Evolutionary conservation across 2,888 invertebrate genomes (phyloP), one percentile per base, ranked within the genome.

Genomic region (Neuroscelio doddi): DNA sequence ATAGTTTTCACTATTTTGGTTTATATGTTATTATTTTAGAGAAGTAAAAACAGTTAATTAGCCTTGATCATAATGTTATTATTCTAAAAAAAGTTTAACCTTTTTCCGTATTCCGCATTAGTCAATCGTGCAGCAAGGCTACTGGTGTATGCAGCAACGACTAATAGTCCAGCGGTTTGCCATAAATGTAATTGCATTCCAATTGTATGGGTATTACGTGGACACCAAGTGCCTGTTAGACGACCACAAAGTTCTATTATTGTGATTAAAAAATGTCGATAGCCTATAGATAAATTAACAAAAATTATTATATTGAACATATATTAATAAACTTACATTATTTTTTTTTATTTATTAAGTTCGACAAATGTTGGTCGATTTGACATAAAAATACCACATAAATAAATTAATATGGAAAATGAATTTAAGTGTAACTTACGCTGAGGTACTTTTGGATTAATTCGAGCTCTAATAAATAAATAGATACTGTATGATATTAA

Each of bases 61-160:
- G n/a, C n/a, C n/a, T n/a, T n/a, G n/a, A n/a, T n/a, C n/a, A n/a
- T n/a, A n/a, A n/a, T n/a, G n/a, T n/a, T n/a, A n/a, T n/a, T n/a
- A n/a, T n/a, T n/a, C n/a, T n/a, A n/a, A n/a, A n/a, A n/a, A n/a
- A n/a, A 15, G n/a, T 41, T 14, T 52, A 26, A 80, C 82, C 82
- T 80, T 4, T 45, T 7, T 36, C 82, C 82, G 45, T 77, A 82
- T 29, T 78, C 76, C 0, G 70, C 68, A 47, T 72, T 76, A 1
- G 83, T 69, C 21, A 83, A 69, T 29, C 76, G 68, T 0, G 81
- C 77, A 1, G 83, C 81, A 1, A 83, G 74, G 42, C 82, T 82
- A 34, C 81, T 78, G 49, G 71, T 74, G 16, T 82, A 83, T 1
- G 79, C 77, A 1, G 78, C 71, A 4, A 82, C 80, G 2, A 83